Base-by-base conservation (phyloP, 2,113 vertebrate species). In the Brachirus orientalis region DNA sequence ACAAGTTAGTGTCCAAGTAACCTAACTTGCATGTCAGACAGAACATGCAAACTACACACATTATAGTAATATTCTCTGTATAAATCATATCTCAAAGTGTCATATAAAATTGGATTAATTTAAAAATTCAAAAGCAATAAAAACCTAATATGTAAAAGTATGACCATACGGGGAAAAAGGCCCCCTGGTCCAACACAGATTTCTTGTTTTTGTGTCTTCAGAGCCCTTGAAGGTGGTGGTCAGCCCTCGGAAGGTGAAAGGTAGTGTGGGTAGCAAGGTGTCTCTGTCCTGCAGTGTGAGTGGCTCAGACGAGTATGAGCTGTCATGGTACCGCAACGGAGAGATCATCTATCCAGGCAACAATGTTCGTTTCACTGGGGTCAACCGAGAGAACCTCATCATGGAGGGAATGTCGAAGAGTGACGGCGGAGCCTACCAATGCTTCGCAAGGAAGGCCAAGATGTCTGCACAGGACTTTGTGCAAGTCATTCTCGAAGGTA, bases 391-490 rank as follows among this genome's bases (percentile, higher is more conserved):
- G 87, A 98, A 94, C 86, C 94, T 99, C 35, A 93, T 98, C 72
- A 98, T 99, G 95, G 98, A 99, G 54, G 97, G 95, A 79, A 97
- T 99, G 97, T 96, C 95, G 16, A 98, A 96, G 91, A 99, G 97
- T 6, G 98, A 98, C 1, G 97, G 96, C 6, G 98, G 98, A 0
- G 96, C 97, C 0, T 99, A 98, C 89, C 98, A 99, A 91, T 99
- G 98, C 87, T 99, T 99, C 8, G 95, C 96, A 77, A 94, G 96
- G 72, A 95, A 95, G 78, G 95, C 94, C 81, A 97, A 96, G 86
- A 97, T 97, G 94, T 99, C 98, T 0, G 97, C 96, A 13, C 98
- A 99, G 84, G 98, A 98, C 87, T 96, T 96, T 51, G 98, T 97
- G 72, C 96, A 98, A 86, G 98, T 99, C 90, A 93, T 96, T 46